phyloP scores from a whole-genome alignment of 1,140 invertebrate genomes.

The Papilio polytes region DNA sequence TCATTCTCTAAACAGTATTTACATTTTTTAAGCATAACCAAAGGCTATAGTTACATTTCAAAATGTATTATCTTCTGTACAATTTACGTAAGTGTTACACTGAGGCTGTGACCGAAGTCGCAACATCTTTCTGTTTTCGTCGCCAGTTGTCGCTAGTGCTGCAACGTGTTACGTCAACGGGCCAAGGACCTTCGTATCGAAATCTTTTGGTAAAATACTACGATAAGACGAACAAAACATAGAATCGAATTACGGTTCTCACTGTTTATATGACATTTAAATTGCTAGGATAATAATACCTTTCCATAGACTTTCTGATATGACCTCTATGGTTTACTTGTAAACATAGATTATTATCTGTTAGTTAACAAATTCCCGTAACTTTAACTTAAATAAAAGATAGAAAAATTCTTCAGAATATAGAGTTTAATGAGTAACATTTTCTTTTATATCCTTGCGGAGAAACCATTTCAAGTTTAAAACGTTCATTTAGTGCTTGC shows the following conservation, averaged over 20 bases:
- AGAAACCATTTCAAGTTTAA: neutral
- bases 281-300: neutral
- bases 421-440: neutral
- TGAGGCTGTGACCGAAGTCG: neutral
- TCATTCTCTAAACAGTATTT: neutral
- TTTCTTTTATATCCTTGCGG: neutral
- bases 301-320: neutral
- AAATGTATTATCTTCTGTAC: neutral
- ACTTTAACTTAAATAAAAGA: neutral
- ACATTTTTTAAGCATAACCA: neutral
- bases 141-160: neutral
- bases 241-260: no score
- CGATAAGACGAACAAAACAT: no score
- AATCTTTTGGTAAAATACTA: neutral
- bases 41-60: neutral
- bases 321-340: no score
- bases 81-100: neutral
- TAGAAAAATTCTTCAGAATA: neutral
- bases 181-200: neutral
- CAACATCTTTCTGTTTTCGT: constrained; percentile 9
- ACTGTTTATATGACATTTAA: neutral
- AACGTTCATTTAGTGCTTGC: neutral
- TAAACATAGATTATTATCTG: neutral
- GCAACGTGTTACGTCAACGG: neutral
- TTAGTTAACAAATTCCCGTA: neutral